These are phyloP conservation scores for Xenopus laevis DNA, from an alignment of 2,113 vertebrate genomes.

Conservation along the genomic window DNA sequence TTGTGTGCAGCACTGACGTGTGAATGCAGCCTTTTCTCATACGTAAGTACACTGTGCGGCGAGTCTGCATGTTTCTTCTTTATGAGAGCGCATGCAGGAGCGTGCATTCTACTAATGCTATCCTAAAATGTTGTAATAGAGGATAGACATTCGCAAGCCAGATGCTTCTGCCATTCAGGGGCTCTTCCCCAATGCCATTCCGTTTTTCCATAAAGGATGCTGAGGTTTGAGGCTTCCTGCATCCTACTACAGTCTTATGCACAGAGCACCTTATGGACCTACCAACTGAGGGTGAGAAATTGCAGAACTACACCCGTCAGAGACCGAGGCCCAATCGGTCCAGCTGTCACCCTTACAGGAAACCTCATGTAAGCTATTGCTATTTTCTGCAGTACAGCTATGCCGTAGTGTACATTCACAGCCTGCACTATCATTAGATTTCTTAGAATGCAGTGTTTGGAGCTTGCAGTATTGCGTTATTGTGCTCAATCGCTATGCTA, in stretches of 20 bases:
- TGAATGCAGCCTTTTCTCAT: too few species aligned
- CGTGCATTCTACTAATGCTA: too few species aligned
- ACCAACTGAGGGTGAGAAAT: slow-evolving; percentile 80
- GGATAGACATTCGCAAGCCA: slow-evolving; percentile 60
- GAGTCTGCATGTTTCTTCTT: too few species aligned
- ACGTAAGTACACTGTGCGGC: too few species aligned
- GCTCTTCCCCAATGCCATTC: slow-evolving; percentile 58
- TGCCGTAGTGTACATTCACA: not conserved
- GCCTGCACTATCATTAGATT: not conserved
- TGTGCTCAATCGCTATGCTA: too few species aligned
- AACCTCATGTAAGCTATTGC: slow-evolving; percentile 70
- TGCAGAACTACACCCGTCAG: slow-evolving; percentile 85
- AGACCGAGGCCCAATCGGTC: slow-evolving; percentile 85
- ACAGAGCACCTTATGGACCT: slow-evolving; percentile 80
- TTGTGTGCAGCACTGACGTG: too few species aligned
- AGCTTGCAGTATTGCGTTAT: not conserved
- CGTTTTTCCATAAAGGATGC: slow-evolving; percentile 73
- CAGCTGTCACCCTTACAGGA: slow-evolving; percentile 76
- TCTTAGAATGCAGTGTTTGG: not conserved
- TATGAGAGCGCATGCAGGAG: too few species aligned
- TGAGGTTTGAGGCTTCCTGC: slow-evolving; percentile 67
- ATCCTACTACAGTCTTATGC: slow-evolving; percentile 28
- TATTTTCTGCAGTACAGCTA: not conserved
- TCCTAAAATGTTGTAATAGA: slow-evolving; percentile 42
- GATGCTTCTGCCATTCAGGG: slow-evolving; percentile 67